Base-by-base conservation (phyloP, 1,140 invertebrate species). In the Monochamus saltuarius region DNA sequence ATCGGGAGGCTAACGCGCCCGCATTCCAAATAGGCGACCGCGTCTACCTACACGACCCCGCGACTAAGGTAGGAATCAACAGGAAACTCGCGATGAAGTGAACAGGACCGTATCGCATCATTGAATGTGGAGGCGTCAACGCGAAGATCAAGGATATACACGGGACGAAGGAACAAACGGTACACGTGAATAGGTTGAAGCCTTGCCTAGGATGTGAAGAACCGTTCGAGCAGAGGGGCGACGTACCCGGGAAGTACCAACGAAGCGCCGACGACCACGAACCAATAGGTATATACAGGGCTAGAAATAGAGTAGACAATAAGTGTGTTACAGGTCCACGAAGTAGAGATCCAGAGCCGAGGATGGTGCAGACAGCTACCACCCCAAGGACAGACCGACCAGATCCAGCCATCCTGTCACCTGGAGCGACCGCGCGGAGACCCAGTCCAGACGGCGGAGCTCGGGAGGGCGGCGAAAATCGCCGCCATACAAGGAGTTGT, bases 181-280 rank as follows among this genome's bases (percentile, higher is more conserved):
- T 61, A 8, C 59, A 50, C 39, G 52, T 54, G 29, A 61, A 61
- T 36, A 36, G 59, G 17, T 37, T 61, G 39, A 61, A 61, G 47
- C 59, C 11, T 35, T 61, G 45, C 17, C 17, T 46, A 3, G 17
- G 2, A 4, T 6, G 1, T 14, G 17, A 14, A 13, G 17, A 4
- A 46, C 2, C 10, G 4, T 2, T 2, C 4, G 14, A 19, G 1
- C n/a, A 46, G 3, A 1, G 3, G 10, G 17, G n/a, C 4, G 4
- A 14, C 17, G 17, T 46, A 3, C 17, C 17, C 3, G 4, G 2
- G n/a, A 14, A 46, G 45, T 14, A 19, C 14, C 10, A 13, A 2
- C 22, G 2, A 6, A 29, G 6, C 22, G 6, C 2, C 22, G 22
- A 29, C 22, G 6, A 6, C 22, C 2, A 29, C 2, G 22, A 29